Evolutionary conservation across 1,140 invertebrate species (phyloP), one percentile per base, ranked within the genome.

Genomic region (Rhopalosiphum padi): DNA sequence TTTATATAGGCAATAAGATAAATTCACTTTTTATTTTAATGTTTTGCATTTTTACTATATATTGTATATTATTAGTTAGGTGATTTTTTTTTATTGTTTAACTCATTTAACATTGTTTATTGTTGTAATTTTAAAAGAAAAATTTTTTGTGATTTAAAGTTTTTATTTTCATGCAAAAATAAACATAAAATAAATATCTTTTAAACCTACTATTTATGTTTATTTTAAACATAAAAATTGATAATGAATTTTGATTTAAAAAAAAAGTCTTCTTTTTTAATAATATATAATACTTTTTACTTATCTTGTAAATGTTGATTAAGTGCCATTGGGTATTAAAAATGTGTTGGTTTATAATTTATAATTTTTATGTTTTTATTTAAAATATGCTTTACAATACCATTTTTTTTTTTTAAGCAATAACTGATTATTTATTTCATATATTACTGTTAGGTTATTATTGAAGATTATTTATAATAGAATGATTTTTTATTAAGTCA

Each of bases 401-500:
- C n/a, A 37, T 37, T 37, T 37, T 41, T 41, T 41, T 53, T 89
- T 53, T 37, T 53, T 37, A 37, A 48, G n/a, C 48, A 89, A 53
- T 87, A 51, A 48, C 86, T 87, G 15, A 35, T 51, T 88, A 88
- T 88, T 88, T 88, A 51, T 88, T 88, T 88, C 35, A 48, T 88
- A 88, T 48, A 51, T 88, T 88, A 53, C 6, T 88, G 46, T 48
- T 88, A 88, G 86, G 35, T 51, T 88, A 88, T 51, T 88, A 37
- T 37, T 83, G 21, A 83, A 41, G 9, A 41, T 23, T 85, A 51
- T 51, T 88, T 88, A 88, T 48, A 51, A 37, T 88, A 23, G 35
- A 53, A 7, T 53, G 6, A 88, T 53, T 88, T 35, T 48, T 53
- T 37, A 43, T 30, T 89, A 53, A 53, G n/a, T 53, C 25, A 30